Evolutionary conservation across 2,113 vertebrate species (phyloP).

Genomic region (Copsychus sechellarum): DNA sequence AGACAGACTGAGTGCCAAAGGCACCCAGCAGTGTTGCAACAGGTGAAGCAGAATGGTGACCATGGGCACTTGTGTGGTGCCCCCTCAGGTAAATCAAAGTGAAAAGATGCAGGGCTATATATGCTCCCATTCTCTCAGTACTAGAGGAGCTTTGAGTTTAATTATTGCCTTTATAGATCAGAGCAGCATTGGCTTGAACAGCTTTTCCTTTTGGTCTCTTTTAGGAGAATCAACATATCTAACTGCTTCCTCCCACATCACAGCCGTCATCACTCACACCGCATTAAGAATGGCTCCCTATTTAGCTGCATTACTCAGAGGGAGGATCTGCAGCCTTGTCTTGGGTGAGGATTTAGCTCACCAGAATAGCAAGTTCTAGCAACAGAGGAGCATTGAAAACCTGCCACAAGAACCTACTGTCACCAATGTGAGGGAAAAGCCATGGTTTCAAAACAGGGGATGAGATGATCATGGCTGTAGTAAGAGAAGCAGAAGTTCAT

Average conservation of each 20-base stretch:
- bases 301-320: constrained; percentile 12
- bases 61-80: fast-evolving
- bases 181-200: constrained; percentile 62
- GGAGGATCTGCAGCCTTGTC: neutral
- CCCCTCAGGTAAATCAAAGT: constrained; percentile 21
- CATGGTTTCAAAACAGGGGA: neutral
- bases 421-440: neutral
- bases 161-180: constrained; percentile 64
- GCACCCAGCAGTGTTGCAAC: neutral
- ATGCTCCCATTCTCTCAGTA: constrained; percentile 11
- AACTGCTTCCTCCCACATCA: constrained; percentile 23
- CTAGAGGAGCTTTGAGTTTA: constrained; percentile 38
- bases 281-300: neutral
- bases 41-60: neutral
- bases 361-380: neutral
- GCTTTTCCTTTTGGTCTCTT: constrained; percentile 62
- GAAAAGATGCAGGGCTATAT: neutral
- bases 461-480: neutral
- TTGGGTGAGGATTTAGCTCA: neutral
- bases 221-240: constrained; percentile 54
- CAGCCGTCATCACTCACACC: neutral
- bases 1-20: neutral
- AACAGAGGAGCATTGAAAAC: neutral
- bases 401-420: neutral
- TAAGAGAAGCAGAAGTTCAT: neutral